Base-by-base conservation (phyloP, 2,888 invertebrate genomes). In the Rhingia campestris region DNA sequence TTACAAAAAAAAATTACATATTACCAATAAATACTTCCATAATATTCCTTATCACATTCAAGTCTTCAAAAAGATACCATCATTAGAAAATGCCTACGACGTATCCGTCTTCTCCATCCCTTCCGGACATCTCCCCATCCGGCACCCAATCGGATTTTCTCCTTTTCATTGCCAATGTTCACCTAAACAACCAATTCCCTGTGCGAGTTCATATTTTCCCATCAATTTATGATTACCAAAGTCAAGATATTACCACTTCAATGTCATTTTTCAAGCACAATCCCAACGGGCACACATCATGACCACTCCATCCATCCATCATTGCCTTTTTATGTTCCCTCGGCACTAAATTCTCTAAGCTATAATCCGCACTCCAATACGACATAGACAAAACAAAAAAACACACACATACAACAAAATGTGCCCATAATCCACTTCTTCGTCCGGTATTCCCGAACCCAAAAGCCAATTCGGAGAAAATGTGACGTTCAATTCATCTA, bases 151-250 rank as follows among this genome's bases (percentile, higher is more conserved):
- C 2, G 30, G 32, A 1, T 14, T 61, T 30, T 30, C 10, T 10
- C 9, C 12, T 5, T 12, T 59, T 45, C 45, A 33, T 7, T 9
- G 12, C 0, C 10, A 45, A 59, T 59, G 14, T 61, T 14, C 61
- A 14, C 14, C 14, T 22, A 45, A 59, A 61, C 61, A 45, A 59
- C 43, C 41, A 47, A 33, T 14, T 61, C 49, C 63, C 37, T 0
- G 3, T 10, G 41, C 32, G 53, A 33, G 66, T 47, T 41, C 37
- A 49, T 41, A 54, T 39, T 64, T 64, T 35, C n/a, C 30, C 47
- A 64, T 73, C 47, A 56, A 64, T 73, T 73, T 73, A 56, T 56
- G 54, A 64, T 64, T 73, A n/a, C 56, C 45, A 45, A 32, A 39
- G 39, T 64, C 33, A 37, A 74, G 59, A 4, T 32, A 61, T 32